Evolutionary conservation across 2,797 vertebrate species (phyloP).

Genomic region (Ambastaia sidthimunki): DNA sequence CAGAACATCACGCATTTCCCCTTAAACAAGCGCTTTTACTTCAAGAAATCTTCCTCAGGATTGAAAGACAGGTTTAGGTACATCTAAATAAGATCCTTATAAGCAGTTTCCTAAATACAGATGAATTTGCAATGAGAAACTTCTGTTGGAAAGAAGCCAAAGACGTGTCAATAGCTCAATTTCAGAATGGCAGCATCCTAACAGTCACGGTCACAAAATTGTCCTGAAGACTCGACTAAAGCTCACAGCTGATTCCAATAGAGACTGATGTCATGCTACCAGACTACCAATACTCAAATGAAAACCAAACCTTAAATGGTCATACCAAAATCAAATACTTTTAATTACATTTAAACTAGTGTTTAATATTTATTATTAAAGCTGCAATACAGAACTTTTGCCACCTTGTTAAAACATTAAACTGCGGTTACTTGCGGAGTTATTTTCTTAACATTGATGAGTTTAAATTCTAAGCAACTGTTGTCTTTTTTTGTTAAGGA

Average conservation of each 20-base stretch:
- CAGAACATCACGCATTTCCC: not conserved
- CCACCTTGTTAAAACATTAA: no score
- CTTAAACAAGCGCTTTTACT: no score
- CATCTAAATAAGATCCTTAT: not conserved
- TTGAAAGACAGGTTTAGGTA: not conserved
- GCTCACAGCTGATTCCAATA: no score
- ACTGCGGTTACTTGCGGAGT: no score
- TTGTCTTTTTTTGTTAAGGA: no score
- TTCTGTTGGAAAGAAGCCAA: not conserved
- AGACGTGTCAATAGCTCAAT: not conserved
- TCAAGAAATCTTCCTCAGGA: no score
- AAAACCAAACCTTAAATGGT: conserved; percentile 6
- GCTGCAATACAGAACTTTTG: no score
- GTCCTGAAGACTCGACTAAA: not conserved
- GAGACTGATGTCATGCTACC: not conserved
- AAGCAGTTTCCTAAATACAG: not conserved
- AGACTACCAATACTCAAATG: not conserved
- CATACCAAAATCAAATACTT: no score
- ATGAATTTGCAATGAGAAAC: not conserved
- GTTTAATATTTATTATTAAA: no score
- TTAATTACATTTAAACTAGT: no score
- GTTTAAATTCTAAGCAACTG: no score
- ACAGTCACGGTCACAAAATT: not conserved
- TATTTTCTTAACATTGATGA: no score
- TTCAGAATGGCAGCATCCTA: conserved; percentile 4